Evolutionary conservation across 2,888 invertebrate genomes (phyloP).

Genomic region (Drosophila vallismaia): DNA sequence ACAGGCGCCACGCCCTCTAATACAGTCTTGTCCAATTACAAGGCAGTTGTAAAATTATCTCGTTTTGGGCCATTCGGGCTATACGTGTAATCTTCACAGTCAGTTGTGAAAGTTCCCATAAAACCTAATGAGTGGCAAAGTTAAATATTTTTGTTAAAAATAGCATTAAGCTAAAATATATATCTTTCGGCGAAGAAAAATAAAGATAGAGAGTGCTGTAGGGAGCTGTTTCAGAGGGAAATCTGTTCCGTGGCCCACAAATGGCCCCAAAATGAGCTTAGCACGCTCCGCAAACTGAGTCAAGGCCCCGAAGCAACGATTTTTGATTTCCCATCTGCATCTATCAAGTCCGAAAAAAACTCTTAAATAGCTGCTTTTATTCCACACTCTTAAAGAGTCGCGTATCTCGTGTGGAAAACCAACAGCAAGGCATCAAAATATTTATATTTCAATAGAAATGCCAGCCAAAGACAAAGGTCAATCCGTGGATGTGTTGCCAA

Average conservation of each 20-base stretch:
- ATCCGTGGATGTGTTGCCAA: constrained; percentile 31
- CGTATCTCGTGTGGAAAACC: constrained; percentile 43
- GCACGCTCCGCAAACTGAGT: constrained; percentile 45
- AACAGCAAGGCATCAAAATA: constrained; percentile 31
- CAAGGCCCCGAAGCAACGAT: constrained; percentile 41
- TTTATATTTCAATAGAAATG: constrained; percentile 34
- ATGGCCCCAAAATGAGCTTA: constrained; percentile 17
- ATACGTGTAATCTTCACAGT: constrained; percentile 25
- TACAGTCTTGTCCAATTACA: constrained; percentile 28
- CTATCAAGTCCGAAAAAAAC: constrained; percentile 20
- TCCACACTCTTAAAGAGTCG: constrained; percentile 2
- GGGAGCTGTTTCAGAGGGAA: constrained; percentile 11
- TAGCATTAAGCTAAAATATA: constrained; percentile 17
- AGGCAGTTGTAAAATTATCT: constrained; percentile 35
- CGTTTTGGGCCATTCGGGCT: constrained; percentile 2
- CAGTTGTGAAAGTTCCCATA: constrained; percentile 41
- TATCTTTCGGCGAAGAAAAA: background rate
- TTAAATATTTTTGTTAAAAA: constrained; percentile 28
- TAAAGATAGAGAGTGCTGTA: constrained; percentile 6
- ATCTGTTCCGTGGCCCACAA: constrained; percentile 29
- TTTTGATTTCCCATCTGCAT: constrained; percentile 16
- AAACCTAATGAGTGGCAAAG: constrained; percentile 39
- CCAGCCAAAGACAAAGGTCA: constrained; percentile 39
- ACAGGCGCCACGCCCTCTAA: background rate
- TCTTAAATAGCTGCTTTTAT: constrained; percentile 15